Conservation (phyloP, 2,797 vertebrate genomes). For the Tapera naevia region DNA sequence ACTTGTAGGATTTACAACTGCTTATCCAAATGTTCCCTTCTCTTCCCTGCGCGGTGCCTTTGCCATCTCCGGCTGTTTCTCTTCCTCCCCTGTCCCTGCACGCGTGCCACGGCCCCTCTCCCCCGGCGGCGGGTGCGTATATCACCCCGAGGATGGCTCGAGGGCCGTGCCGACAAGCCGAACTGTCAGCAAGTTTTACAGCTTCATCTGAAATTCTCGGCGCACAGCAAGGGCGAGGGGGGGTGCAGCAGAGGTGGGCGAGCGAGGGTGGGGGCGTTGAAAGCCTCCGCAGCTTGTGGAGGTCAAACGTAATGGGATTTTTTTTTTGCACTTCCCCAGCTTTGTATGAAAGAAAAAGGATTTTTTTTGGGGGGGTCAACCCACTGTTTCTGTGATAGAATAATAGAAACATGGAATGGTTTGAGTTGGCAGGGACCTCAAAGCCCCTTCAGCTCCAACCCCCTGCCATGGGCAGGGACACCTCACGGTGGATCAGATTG, state of each 20-base stretch:
- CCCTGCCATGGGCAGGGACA: too few species aligned
- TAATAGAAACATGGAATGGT: too few species aligned
- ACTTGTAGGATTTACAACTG: constrained; percentile 40
- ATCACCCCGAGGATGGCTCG: not conserved
- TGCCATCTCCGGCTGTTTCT: not conserved
- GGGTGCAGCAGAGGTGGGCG: not conserved
- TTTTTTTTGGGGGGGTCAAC: fast-evolving
- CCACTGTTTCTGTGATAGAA: too few species aligned
- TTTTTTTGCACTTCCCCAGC: not conserved
- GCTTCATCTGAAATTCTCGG: not conserved
- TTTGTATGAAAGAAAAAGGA: not conserved
- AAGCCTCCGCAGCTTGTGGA: not conserved
- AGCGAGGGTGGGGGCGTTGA: not conserved
- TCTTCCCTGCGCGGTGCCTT: not conserved
- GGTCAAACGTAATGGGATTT: not conserved
- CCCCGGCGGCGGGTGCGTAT: not conserved
- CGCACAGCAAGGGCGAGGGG: fast-evolving
- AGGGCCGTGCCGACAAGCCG: not conserved
- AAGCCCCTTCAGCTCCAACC: too few species aligned
- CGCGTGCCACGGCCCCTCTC: not conserved
- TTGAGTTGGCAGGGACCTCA: too few species aligned
- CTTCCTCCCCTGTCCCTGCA: not conserved
- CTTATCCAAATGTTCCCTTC: constrained; percentile 21
- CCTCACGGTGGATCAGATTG: too few species aligned
- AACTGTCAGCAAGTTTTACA: not conserved